A percentile compares a stretch with the other conserved stretches of the same genome.
These are phyloP conservation scores for Arenaria interpres DNA, from an alignment of 2,113 vertebrate species.

Conservation along the genomic window DNA sequence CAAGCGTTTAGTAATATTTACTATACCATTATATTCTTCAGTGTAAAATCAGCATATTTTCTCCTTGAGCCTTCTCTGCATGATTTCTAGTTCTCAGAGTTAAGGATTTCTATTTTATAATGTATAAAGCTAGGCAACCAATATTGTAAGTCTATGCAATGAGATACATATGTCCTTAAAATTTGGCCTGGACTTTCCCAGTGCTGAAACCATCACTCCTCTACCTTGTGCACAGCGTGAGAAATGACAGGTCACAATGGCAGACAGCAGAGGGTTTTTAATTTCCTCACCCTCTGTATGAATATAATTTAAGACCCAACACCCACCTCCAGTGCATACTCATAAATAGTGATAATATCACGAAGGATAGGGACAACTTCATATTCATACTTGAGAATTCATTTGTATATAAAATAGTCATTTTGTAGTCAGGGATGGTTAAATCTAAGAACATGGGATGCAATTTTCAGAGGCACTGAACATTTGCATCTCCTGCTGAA, in stretches of 20 bases:
- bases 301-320: not conserved
- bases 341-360: conserved; percentile 43
- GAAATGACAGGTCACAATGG: not conserved
- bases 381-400: conserved; percentile 30
- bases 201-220: not conserved
- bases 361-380: not conserved
- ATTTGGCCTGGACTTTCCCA: not conserved
- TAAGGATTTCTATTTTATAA: not conserved
- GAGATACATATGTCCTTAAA: not conserved
- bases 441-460: conserved; percentile 27
- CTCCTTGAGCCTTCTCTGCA: not conserved
- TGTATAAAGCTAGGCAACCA: not conserved
- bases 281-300: not conserved
- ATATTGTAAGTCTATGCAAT: not conserved
- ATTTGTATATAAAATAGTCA: conserved; percentile 43
- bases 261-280: not conserved
- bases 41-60: not conserved
- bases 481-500: conserved; percentile 32
- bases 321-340: not conserved
- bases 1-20: not conserved
- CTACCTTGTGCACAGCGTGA: not conserved
- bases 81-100: not conserved
- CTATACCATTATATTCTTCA: not conserved
- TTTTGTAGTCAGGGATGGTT: conserved; percentile 43
- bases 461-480: conserved; percentile 42